Base-by-base conservation (phyloP, 2,888 invertebrate species). In the Campoplex capitator region DNA sequence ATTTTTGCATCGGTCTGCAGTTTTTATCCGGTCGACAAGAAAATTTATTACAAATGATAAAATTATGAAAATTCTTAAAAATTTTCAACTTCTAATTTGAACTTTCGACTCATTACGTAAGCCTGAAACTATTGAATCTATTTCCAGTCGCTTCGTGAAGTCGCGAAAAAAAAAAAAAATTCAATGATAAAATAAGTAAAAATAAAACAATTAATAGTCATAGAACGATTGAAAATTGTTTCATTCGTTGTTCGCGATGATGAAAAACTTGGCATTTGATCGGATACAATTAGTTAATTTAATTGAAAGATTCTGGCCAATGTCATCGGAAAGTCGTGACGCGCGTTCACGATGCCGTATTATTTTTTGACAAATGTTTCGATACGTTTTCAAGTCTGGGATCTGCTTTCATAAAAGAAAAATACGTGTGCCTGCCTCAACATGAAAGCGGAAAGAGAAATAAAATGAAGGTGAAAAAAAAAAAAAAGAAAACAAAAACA, bases 361-460 rank as follows among this genome's bases (percentile, higher is more conserved):
- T 85, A 70, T 81, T 83, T 67, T 83, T 85, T 85, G 81, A 82
- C 77, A 58, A 85, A 76, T 67, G 85, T 84, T 23, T 71, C 75
- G 48, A 80, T 81, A 75, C 77, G 71, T 62, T 84, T 65, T 70
- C 68, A 45, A 65, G 81, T 81, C 81, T 81, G 77, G 73, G 77
- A 51, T 77, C 32, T 85, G 85, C 81, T 81, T 85, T 85, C 58
- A 58, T 76, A 77, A 74, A 74, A 77, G 35, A 67, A 76, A 75
- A 79, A 74, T 16, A 71, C 32, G 71, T 18, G 51, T 28, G 82
- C 56, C 77, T 77, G 71, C 75, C 54, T 67, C 62, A 80, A 75
- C 70, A 74, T 68, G 42, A 79, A 68, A 84, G 48, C 45, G n/a
- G 32, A 28, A 70, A 70, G 32, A 56, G 18, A 54, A 54, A 74